Percentiles rank a stretch among this genome's conserved stretches.
These are phyloP conservation scores for Lophura swinhoii DNA, from an alignment of 2,797 vertebrate species.

Conservation along the genomic window DNA sequence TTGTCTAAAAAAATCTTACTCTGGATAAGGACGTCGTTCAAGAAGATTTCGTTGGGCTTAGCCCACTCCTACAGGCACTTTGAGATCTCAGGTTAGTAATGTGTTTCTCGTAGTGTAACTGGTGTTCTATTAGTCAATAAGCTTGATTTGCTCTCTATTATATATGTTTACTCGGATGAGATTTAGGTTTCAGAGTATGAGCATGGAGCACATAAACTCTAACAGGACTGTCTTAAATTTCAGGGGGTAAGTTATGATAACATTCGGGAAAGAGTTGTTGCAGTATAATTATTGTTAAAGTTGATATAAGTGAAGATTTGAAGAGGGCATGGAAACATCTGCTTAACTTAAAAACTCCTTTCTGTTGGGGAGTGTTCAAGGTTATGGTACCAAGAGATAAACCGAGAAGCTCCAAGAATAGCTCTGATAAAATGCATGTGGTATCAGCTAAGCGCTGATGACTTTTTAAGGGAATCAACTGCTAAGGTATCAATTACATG, in stretches of 20 bases:
- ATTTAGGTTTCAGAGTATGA: neutral
- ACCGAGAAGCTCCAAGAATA: constrained; percentile 89
- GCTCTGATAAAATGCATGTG: constrained; percentile 89
- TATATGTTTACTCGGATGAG: neutral
- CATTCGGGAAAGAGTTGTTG: neutral
- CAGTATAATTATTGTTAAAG: neutral
- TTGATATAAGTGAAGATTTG: neutral
- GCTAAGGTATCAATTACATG: constrained; percentile 87
- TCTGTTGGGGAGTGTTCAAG: constrained; percentile 77
- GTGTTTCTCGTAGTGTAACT: constrained; percentile 44
- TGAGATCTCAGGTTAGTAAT: constrained; percentile 91
- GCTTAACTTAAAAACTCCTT: constrained; percentile 56
- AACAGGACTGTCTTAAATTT: neutral
- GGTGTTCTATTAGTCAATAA: neutral
- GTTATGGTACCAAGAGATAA: constrained; percentile 85
- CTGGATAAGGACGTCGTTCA: constrained; percentile 89
- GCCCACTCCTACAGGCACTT: constrained; percentile 91
- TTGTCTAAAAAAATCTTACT: constrained; percentile 84
- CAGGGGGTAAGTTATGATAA: neutral
- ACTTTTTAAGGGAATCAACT: constrained; percentile 99
- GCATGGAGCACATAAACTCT: neutral
- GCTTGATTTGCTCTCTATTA: neutral
- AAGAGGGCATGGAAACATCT: constrained; percentile 37
- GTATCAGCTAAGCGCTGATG: constrained; percentile 86
- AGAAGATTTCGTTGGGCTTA: constrained; percentile 85